phyloP scores from a whole-genome alignment of 64 coral and sea anemone species.

The Anthopleura sola region DNA sequence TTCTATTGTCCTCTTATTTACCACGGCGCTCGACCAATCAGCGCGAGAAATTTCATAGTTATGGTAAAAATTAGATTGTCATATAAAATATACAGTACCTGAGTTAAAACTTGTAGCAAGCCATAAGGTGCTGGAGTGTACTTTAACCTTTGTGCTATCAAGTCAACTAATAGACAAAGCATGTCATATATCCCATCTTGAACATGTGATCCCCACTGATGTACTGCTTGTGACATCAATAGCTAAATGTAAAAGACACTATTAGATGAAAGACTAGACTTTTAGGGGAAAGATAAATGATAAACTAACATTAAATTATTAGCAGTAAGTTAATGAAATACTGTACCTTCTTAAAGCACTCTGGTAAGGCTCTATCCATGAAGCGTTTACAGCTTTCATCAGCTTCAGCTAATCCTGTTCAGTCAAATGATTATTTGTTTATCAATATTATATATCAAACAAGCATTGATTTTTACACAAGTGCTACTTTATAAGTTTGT shows the following conservation, averaged over 20 bases:
- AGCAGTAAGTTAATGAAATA: neutral
- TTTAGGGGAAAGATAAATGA: no score
- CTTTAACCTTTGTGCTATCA: constrained; percentile 73
- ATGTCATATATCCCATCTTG: constrained; percentile 93
- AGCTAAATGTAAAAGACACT: constrained; percentile 28
- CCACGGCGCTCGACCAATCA: no score
- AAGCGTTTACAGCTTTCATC: constrained; percentile 93
- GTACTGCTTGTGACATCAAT: constrained; percentile 76
- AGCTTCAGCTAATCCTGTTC: constrained; percentile 72
- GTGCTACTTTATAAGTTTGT: no score
- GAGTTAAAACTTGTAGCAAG: constrained; percentile 70
- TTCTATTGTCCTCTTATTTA: no score
- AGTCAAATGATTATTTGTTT: neutral
- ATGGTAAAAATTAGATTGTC: no score
- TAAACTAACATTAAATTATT: no score
- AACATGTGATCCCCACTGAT: constrained; percentile 60
- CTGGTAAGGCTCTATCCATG: constrained; percentile 87
- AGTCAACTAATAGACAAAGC: constrained; percentile 72
- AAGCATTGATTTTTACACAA: no score
- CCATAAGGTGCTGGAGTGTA: constrained; percentile 76
- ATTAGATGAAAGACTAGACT: neutral
- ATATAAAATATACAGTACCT: constrained; percentile 54
- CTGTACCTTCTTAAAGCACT: constrained; percentile 91
- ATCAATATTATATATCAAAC: neutral
- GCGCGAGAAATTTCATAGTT: no score